Evolutionary conservation across 2,888 invertebrate species (phyloP).

Genomic region (Zelleria hepariella): DNA sequence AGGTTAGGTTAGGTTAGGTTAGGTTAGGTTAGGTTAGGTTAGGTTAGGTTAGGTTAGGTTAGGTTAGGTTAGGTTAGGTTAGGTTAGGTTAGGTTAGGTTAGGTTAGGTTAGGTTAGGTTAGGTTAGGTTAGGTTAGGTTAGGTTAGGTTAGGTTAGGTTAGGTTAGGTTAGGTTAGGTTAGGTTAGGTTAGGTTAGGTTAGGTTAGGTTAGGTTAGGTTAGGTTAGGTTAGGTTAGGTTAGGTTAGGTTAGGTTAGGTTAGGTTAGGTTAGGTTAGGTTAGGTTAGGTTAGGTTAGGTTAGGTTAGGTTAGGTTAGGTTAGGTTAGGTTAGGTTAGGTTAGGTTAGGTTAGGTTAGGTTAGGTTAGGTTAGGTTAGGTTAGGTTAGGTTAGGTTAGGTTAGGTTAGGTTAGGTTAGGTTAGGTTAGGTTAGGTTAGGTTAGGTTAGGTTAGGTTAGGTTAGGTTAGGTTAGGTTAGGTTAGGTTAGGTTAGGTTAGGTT

Average conservation of each 20-base stretch:
- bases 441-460: slow-evolving; percentile 15
- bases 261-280: slow-evolving; percentile 15
- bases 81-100: slow-evolving; percentile 17
- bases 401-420: slow-evolving; percentile 13
- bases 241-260: slow-evolving; percentile 16
- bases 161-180: slow-evolving; percentile 17
- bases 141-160: slow-evolving; percentile 21
- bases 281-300: slow-evolving; percentile 17
- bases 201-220: slow-evolving; percentile 21
- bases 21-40: slow-evolving; percentile 18
- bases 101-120: slow-evolving; percentile 19
- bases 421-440: slow-evolving; percentile 11
- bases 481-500: slow-evolving; percentile 14
- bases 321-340: slow-evolving; percentile 13
- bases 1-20: slow-evolving; percentile 14
- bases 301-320: slow-evolving; percentile 15
- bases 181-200: slow-evolving; percentile 22
- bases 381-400: slow-evolving; percentile 14
- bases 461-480: slow-evolving; percentile 14
- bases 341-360: slow-evolving; percentile 15
- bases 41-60: slow-evolving; percentile 14
- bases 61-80: slow-evolving; percentile 17
- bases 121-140: slow-evolving; percentile 19
- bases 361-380: slow-evolving; percentile 14
- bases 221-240: slow-evolving; percentile 16